Evolutionary conservation across 2,888 invertebrate genomes (phyloP), one percentile per base, ranked within the genome.

Genomic region (Tuta absoluta): DNA sequence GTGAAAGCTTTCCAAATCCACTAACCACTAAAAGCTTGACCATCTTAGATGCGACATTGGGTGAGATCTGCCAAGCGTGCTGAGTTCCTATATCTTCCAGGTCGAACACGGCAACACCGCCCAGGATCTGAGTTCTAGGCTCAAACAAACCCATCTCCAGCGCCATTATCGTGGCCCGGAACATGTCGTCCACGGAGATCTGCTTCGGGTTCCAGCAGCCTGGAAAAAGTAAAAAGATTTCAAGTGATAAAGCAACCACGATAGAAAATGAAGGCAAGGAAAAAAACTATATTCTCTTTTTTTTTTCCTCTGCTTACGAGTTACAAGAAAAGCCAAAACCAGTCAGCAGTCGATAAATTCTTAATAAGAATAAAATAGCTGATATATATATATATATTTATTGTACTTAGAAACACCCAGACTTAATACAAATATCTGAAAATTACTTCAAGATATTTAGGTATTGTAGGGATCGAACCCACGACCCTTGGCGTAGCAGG

Each of bases 91-190:
- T 92, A 64, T 95, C 94, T 66, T 94, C 93, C 41, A 96, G 86
- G 81, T 97, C 96, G 71, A 96, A 96, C 64, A 96, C 91, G 10
- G 94, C 95, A 5, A 95, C 91, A 0, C 96, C 96, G 0, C 96
- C 96, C 24, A 95, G 85, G 65, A 96, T 94, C 82, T 96, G 96
- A 0, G 94, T 94, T 10, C 94, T 88, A 7, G 94, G 95, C 76
- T 97, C 96, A 72, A 96, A 77, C 63, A 95, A 92, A 0, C 96
- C 96, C 23, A 96, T 81, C 81, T 96, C 96, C 49, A 96, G 81
- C 0, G 95, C 89, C 63, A 95, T 84, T 58, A 96, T 91, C 0
- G 95, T 94, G 0, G 94, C 95, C 76, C 94, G 95, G 77, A 96
- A 95, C 48, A 96, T 80, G 71, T 96, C 95, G 37, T 94, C 94